Percentiles rank a stretch among this genome's conserved stretches.
These are phyloP conservation scores for Amyelois transitella DNA, from an alignment of 1,140 invertebrate species.

Conservation along the genomic window DNA sequence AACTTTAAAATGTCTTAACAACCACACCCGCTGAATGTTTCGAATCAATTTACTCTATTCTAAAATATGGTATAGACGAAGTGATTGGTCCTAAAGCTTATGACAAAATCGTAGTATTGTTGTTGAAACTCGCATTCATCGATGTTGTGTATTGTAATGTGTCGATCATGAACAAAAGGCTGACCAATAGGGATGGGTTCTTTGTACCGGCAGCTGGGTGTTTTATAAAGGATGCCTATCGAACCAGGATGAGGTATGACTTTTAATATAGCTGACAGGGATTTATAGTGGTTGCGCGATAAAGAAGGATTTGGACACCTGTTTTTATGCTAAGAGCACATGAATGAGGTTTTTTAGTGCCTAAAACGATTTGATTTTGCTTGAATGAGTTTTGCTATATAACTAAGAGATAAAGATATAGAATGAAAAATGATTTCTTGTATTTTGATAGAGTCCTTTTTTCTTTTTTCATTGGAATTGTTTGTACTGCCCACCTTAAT, in stretches of 20 bases:
- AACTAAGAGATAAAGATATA: background rate
- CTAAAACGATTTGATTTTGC: background rate
- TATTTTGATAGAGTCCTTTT: background rate
- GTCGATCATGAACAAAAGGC: constrained; percentile 57
- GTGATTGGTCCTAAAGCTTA: constrained; percentile 38
- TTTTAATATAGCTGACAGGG: constrained; percentile 11
- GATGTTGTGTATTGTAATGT: constrained; percentile 50
- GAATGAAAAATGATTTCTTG: background rate
- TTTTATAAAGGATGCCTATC: constrained; percentile 54
- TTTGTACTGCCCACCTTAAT: too few relatives aligned
- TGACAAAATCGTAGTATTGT: constrained; percentile 57
- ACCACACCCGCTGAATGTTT: background rate
- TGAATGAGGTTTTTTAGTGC: background rate
- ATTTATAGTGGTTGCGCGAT: background rate
- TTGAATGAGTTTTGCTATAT: background rate
- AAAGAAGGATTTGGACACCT: background rate
- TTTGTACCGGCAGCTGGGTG: constrained; percentile 58
- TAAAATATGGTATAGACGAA: constrained; percentile 38
- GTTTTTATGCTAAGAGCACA: background rate
- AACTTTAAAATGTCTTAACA: background rate
- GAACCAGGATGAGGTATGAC: constrained; percentile 36
- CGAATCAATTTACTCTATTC: background rate
- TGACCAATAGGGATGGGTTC: constrained; percentile 55
- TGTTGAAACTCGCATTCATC: constrained; percentile 49
- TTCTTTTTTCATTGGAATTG: too few relatives aligned